Evolutionary conservation across 1,140 invertebrate species (phyloP), one percentile per base, ranked within the genome.

Genomic region (Euura lappo): DNA sequence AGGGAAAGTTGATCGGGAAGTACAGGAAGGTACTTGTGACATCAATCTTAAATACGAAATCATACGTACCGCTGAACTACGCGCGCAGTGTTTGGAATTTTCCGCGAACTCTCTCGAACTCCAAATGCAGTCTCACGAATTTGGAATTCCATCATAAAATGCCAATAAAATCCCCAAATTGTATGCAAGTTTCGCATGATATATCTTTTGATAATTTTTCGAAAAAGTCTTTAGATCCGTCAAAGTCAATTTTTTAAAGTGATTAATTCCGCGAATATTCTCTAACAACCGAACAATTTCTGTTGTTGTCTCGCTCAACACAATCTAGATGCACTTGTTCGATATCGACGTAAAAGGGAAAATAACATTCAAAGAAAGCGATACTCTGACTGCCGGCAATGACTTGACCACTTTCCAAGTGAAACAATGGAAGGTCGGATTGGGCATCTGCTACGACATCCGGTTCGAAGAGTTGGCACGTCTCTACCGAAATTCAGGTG

Each of bases 401-500:
- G 83, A 90, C 1, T 88, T 98, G 13, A 93, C 92, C 0, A 93
- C 88, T 0, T 95, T 99, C 81, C 88, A 94, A 42, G 91, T 93
- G 8, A 89, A 92, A 70, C 91, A 90, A 3, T 92, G 94, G 60
- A 96, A 93, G 88, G 90, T 98, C 76, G 97, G 97, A 1, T 81
- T 98, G 71, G 97, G 96, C 2, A 97, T 99, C 79, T 99, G 97
- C 80, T 98, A 98, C 83, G 98, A 99, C 85, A 91, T 99, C 13
- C 88, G 97, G 64, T 99, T 99, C 86, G 91, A 95, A 74, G 96
- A 98, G 88, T 90, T 98, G 90, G 95, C 96, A 1, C 90, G 93
- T 71, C 78, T 97, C 1, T 98, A 98, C 88, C 88, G 94, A 28
- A 91, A 93, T 68, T 84, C 90, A 84, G 94, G 93, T 94, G 85